Conservation (phyloP, 2,797 vertebrate species). For the Chrysolophus pictus region DNA sequence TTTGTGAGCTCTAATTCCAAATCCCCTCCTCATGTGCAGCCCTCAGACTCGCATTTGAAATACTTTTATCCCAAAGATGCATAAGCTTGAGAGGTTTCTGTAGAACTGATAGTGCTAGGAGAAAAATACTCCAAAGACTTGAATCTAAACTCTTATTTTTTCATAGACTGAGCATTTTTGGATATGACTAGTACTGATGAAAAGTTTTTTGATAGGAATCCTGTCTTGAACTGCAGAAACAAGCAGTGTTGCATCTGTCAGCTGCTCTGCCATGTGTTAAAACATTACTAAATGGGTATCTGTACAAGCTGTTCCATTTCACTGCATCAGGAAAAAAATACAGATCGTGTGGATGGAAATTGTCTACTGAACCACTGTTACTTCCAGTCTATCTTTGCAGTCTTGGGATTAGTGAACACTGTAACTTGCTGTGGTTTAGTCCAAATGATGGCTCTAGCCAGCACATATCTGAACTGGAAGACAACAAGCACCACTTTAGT, state of each 20-base stretch:
- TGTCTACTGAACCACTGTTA: neutral
- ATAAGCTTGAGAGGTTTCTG: neutral
- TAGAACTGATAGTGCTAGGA: neutral
- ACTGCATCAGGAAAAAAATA: neutral
- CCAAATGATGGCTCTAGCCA: neutral
- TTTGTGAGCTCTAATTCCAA: neutral
- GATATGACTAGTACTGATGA: neutral
- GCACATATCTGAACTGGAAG: neutral
- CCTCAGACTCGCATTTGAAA: neutral
- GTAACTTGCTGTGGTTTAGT: neutral
- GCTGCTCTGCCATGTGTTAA: neutral
- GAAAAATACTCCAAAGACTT: neutral
- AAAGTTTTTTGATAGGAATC: neutral
- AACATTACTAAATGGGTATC: neutral
- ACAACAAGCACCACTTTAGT: neutral
- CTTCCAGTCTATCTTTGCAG: neutral
- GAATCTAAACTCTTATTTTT: neutral
- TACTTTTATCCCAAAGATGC: neutral
- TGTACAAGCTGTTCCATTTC: neutral
- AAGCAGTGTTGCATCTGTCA: neutral
- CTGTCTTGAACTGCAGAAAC: neutral
- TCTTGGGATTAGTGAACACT: neutral
- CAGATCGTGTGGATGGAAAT: neutral
- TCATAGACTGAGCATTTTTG: neutral
- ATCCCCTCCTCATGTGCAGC: neutral